These are phyloP conservation scores for Passer montanus DNA, from an alignment of 2,113 vertebrate species.

Conservation along the genomic window DNA sequence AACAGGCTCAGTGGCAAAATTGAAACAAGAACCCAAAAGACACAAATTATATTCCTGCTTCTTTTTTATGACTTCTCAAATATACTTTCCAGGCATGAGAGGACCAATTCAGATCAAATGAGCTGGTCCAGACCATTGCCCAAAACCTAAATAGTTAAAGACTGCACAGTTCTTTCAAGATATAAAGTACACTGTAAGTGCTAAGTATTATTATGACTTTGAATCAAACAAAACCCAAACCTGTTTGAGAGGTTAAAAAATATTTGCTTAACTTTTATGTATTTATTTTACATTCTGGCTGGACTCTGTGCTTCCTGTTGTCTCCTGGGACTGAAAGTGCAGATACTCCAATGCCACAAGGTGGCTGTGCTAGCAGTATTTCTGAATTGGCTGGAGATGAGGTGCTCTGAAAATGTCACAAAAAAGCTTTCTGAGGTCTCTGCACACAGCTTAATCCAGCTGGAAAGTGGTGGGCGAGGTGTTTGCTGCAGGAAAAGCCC, in stretches of 20 bases:
- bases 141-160: conserved; percentile 36
- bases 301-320: conserved; percentile 31
- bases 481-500: background rate
- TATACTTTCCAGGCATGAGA: background rate
- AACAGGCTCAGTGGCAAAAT: background rate
- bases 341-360: conserved; percentile 58
- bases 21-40: background rate
- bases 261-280: conserved; percentile 66
- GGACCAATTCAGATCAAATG: background rate
- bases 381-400: conserved; percentile 29
- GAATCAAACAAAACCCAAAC: conserved; percentile 61
- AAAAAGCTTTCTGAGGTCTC: background rate
- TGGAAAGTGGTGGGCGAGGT: background rate
- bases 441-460: conserved; percentile 16
- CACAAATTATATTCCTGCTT: background rate
- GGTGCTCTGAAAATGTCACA: background rate
- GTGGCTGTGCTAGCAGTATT: conserved; percentile 60
- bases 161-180: conserved; percentile 26
- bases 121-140: background rate
- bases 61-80: conserved; percentile 7
- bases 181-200: conserved; percentile 41
- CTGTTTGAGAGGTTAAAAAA: conserved; percentile 52
- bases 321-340: conserved; percentile 31
- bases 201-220: conserved; percentile 59
- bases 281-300: conserved; percentile 62